Evolutionary conservation across 2,113 vertebrate genomes (phyloP).

Genomic region (Nicator chloris): DNA sequence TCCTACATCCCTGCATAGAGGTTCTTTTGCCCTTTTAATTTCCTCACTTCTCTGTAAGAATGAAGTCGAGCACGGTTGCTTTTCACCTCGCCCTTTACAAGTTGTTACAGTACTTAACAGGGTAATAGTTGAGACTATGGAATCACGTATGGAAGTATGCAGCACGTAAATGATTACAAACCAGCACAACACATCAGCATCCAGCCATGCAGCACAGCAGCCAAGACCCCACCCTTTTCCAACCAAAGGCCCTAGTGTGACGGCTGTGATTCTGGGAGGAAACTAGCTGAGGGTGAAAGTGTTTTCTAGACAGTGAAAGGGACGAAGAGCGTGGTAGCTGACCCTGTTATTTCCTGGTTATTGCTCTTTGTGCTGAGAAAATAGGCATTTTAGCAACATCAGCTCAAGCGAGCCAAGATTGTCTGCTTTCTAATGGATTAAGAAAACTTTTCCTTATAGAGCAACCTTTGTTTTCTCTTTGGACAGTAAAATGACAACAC

Average conservation of each 20-base stretch:
- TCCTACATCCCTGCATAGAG: neutral
- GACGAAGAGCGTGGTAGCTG: neutral
- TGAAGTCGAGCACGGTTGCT: neutral
- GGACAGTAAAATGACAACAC: neutral
- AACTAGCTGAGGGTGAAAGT: neutral
- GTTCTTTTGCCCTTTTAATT: neutral
- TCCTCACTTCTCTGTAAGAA: neutral
- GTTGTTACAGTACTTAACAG: neutral
- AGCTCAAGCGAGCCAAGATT: neutral
- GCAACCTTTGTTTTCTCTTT: neutral
- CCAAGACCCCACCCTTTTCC: neutral
- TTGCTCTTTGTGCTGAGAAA: neutral
- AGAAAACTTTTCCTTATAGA: neutral
- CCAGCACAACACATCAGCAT: slow-evolving; percentile 11
- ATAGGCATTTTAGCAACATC: neutral
- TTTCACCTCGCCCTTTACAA: neutral
- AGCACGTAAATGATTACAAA: neutral
- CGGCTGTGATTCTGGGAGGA: neutral
- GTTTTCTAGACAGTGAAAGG: slow-evolving; percentile 9
- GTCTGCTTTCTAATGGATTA: neutral
- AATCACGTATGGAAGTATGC: neutral
- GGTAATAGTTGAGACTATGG: neutral
- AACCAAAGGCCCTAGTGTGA: neutral
- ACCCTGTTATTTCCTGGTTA: slow-evolving; percentile 1
- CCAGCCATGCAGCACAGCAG: neutral